Conservation (phyloP, 2,797 vertebrate species). For the Botia almorhae region DNA sequence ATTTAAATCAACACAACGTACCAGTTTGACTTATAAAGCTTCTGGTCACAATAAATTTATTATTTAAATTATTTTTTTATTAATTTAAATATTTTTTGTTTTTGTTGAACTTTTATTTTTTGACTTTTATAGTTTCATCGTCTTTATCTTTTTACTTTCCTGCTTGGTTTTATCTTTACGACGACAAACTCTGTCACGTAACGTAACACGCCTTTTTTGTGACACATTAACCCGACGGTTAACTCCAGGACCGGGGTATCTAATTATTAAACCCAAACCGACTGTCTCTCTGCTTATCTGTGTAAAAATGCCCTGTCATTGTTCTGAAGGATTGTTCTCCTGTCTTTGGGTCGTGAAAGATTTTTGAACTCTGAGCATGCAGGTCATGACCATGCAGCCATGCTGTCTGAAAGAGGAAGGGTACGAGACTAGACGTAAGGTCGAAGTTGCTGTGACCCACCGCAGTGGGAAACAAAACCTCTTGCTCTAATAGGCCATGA, state of each 20-base stretch:
- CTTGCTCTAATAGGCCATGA: constrained; percentile 80
- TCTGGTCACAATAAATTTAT: too few species aligned
- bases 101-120: not conserved
- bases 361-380: not conserved
- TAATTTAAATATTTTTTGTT: not conserved
- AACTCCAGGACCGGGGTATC: not conserved
- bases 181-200: not conserved
- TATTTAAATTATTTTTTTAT: too few species aligned
- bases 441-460: constrained; percentile 52
- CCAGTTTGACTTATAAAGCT: not conserved
- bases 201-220: constrained; percentile 3
- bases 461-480: constrained; percentile 82
- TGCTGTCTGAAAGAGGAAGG: not conserved
- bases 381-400: constrained; percentile 7
- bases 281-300: not conserved
- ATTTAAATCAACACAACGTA: not conserved
- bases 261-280: constrained; percentile 24
- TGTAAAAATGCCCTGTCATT: not conserved
- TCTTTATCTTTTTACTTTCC: not conserved
- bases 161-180: constrained; percentile 21
- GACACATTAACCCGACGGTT: constrained; percentile 14
- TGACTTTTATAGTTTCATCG: not conserved
- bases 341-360: not conserved
- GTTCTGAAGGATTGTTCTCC: not conserved
- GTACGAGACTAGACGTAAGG: constrained; percentile 48